These are phyloP conservation scores for Noctuana brunneofusca DNA, from an alignment of 2,888 invertebrate species.

Conservation along the genomic window DNA sequence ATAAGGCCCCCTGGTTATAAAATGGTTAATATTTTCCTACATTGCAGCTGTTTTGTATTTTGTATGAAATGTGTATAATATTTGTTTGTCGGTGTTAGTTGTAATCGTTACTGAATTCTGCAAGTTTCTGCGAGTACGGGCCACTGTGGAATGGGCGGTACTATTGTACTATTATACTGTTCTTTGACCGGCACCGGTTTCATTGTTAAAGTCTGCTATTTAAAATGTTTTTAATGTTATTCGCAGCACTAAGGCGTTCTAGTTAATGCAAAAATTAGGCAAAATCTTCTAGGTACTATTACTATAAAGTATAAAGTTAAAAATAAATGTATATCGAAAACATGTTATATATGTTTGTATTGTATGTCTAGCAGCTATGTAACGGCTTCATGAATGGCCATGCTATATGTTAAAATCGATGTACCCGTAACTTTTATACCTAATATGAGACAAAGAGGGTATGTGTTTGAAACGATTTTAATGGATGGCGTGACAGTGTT, in stretches of 20 bases:
- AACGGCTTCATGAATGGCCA: constrained; percentile 36
- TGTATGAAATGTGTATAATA: constrained; percentile 12
- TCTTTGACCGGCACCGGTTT: background rate
- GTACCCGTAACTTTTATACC: constrained; percentile 1
- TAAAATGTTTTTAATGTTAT: constrained; percentile 11
- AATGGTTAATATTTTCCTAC: constrained; percentile 6
- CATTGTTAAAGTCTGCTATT: constrained; percentile 8
- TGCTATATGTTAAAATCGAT: constrained; percentile 19
- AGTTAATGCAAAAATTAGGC: constrained; percentile 57
- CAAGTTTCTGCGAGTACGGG: background rate
- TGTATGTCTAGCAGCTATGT: constrained; percentile 53
- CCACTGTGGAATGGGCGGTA: background rate
- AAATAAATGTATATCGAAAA: constrained; percentile 61
- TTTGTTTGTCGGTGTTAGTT: constrained; percentile 1
- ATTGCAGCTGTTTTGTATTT: constrained; percentile 11
- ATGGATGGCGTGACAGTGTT: constrained; percentile 37
- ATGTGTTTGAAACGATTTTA: constrained; percentile 16
- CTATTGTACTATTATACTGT: constrained; percentile 1
- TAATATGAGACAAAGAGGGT: background rate
- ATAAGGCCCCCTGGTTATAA: constrained; percentile 6
- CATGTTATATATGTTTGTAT: constrained; percentile 67
- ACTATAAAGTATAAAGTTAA: constrained; percentile 51
- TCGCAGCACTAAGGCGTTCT: constrained; percentile 55
- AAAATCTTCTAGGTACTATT: constrained; percentile 55
- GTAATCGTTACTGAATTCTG: background rate